Base-by-base conservation (phyloP, 2,888 invertebrate species). In the Pristionchus fissidentatus region DNA sequence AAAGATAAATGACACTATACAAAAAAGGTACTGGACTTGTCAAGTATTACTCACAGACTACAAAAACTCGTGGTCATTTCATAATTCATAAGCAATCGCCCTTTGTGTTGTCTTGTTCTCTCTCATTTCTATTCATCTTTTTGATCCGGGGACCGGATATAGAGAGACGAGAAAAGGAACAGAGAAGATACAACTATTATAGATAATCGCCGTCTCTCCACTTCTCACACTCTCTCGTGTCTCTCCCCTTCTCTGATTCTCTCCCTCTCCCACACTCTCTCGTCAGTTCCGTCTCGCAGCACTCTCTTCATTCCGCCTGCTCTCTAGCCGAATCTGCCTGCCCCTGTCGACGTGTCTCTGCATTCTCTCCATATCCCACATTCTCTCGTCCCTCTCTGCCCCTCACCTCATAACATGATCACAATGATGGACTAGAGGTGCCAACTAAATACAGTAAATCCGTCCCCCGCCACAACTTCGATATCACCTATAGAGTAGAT, bases 361-460 rank as follows among this genome's bases (percentile, higher is more conserved):
- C 26, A 22, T 1, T 66, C 62, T 66, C 62, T 66, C 62, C 0
- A 7, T 1, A 66, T 66, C 62, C 3, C 38, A 22, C 26, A 3
- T 22, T 38, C 35, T 66, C 38, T 66, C 22, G 22, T 26, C 62
- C 1, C 22, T 66, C 62, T 66, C 38, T 35, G 5, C 19, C 62
- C 62, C 57, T 38, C 62, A 38, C 38, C 62, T 32, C 62, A 66
- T 38, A 19, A 60, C 60, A 32, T 60, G 29, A 32, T 29, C 8
- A 13, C 29, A 15, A 32, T 60, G 60, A 66, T 66, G 35, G 38
- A 66, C 38, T 32, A 26, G 22, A 29, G 60, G 62, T n/a, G 62
- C 19, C 62, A 66, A 66, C 62, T 66, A 66, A 66, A 66, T 66
- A 66, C 62, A 38, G 62, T 66, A 66, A 66, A 66, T 66, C 62